Percentiles rank a stretch among this genome's conserved stretches.
Evolutionary conservation across 2,888 invertebrate genomes (phyloP).

Genomic region (Matsumyia berberina): DNA sequence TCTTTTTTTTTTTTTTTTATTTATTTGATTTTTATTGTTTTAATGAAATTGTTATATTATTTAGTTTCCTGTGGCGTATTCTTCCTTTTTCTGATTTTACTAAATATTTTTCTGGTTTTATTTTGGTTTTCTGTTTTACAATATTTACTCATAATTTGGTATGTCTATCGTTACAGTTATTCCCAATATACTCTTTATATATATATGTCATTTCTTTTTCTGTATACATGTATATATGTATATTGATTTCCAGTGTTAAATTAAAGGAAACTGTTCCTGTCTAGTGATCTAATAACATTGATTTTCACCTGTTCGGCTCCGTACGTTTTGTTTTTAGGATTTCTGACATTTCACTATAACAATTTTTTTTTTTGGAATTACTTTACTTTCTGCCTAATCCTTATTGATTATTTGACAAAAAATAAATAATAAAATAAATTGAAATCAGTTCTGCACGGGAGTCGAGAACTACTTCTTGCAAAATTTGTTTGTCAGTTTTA

Average conservation of each 20-base stretch:
- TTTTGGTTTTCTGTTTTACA: constrained; percentile 60
- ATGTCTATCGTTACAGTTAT: constrained; percentile 73
- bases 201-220: constrained; percentile 65
- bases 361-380: constrained; percentile 36
- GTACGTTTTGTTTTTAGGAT: constrained; percentile 47
- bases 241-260: constrained; percentile 66
- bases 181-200: constrained; percentile 65
- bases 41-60: constrained; percentile 54
- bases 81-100: constrained; percentile 55
- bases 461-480: constrained; percentile 63
- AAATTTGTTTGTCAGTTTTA: constrained; percentile 45
- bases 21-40: constrained; percentile 71
- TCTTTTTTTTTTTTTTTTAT: constrained; percentile 79
- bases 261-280: constrained; percentile 67
- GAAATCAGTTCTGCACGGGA: constrained; percentile 69
- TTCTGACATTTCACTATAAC: constrained; percentile 40
- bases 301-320: constrained; percentile 71
- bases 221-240: constrained; percentile 58
- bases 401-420: constrained; percentile 65
- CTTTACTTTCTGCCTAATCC: constrained; percentile 64
- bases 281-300: constrained; percentile 72
- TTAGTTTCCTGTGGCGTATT: constrained; percentile 62
- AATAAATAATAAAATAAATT: constrained; percentile 46
- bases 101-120: constrained; percentile 53
- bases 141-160: constrained; percentile 71